Base-by-base conservation (phyloP, 2,888 invertebrate species). In the Cephus spinipes region DNA sequence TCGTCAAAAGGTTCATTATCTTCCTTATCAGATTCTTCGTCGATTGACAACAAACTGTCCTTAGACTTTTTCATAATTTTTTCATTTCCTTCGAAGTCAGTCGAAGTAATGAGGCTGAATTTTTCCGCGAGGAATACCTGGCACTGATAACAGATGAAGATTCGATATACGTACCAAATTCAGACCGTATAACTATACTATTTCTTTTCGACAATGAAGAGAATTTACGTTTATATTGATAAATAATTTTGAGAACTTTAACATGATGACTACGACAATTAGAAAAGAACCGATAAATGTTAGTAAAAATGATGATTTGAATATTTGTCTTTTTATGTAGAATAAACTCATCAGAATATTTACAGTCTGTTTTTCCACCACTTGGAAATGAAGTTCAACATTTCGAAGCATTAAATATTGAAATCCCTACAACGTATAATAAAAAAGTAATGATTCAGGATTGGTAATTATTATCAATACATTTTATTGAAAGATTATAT, bases 381-480 rank as follows among this genome's bases (percentile, higher is more conserved):
- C 80, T 76, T n/a, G 78, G 77, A 15, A 79, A 86, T 23, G 80
- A 83, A 77, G n/a, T 12, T 1, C 79, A 83, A 71, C 68, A 80
- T 11, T 30, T 78, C 1, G 80, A 84, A 69, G 76, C 78, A 12
- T 82, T 84, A 9, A 15, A 83, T 69, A 82, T 80, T 36, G 80
- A 81, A 31, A 77, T 79, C n/a, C 83, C 86, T 68, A 78, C 79
- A 11, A 74, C 78, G 6, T 86, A 87, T n/a, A 83, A 79, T 55
- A 73, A 83, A 11, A 89, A 85, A 84, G 86, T 88, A 12, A 86
- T 86, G 81, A 81, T 87, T 31, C 86, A 87, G n/a, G 81, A 86
- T 77, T 88, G 89, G 88, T 88, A 78, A 76, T 80, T 76, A 32
- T 23, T 55, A 55, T 55, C 9, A 55, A 55, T 55, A 73, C 68